Evolutionary conservation across 2,113 vertebrate species (phyloP).

Genomic region (Tragulus kanchil): DNA sequence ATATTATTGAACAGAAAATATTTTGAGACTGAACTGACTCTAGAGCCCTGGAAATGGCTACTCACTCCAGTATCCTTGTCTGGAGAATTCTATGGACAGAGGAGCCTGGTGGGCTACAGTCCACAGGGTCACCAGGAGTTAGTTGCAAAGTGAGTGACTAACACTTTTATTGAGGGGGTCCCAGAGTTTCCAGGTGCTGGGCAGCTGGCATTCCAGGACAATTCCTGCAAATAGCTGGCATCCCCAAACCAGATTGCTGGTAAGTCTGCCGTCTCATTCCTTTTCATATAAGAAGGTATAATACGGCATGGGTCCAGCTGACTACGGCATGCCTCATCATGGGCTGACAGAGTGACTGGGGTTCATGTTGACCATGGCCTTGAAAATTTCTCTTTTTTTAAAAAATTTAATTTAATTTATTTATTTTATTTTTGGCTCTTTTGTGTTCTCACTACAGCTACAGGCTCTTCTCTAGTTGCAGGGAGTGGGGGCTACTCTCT

Average conservation of each 20-base stretch:
- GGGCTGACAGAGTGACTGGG: not conserved
- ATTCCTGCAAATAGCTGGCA: not conserved
- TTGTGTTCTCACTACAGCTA: no score
- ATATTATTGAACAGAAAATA: conserved; percentile 30
- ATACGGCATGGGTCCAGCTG: not conserved
- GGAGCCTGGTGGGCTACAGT: not conserved
- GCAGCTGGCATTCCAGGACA: not conserved
- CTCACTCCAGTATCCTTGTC: not conserved
- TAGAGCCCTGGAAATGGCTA: not conserved
- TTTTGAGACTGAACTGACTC: not conserved
- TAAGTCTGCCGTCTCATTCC: not conserved
- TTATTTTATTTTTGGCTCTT: no score
- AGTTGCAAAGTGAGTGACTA: not conserved
- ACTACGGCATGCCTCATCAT: not conserved
- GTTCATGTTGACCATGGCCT: not conserved
- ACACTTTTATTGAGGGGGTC: not conserved
- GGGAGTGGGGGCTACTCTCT: no score
- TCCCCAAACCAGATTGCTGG: not conserved
- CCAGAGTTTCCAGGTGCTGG: not conserved
- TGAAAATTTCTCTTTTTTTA: not conserved
- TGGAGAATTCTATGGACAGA: not conserved
- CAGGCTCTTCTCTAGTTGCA: no score
- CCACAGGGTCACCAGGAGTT: not conserved
- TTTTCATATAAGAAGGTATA: not conserved
- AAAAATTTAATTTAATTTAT: no score